Base-by-base conservation (phyloP, 2,797 vertebrate species). In the Huso huso region DNA sequence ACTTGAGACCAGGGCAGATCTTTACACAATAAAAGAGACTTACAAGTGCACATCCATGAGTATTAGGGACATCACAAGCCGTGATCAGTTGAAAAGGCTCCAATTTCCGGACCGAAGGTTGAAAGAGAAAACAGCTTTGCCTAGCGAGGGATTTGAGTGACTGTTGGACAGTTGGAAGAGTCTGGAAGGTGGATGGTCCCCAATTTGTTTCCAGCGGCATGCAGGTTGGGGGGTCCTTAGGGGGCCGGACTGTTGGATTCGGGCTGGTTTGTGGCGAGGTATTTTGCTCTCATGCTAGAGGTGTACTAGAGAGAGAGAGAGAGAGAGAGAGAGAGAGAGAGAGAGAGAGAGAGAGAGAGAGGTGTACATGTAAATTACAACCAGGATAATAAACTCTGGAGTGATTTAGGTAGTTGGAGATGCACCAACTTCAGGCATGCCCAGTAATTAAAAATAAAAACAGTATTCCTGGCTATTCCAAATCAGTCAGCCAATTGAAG, bases 241-340 rank as follows among this genome's bases (percentile, higher is more conserved):
- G 90, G 90, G 52, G 88, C 72, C 0, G 83, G 79, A 70, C 71
- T 89, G 87, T 79, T 93, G 79, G 92, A 91, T 82, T 93, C 92
- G 6, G 91, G 91, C 75, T 90, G 91, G 83, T 92, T 93, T 78
- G 93, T 96, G 81, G 97, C 97, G 83, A 99, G 93, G 91, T 99
- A 99, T 89, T 99, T 99, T 59, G 94, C 96, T 85, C 97, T 93
- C 97, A 99, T 99, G 91, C 97, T 99, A 89, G 95, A 97, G 71
- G 97, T 97, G 91, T 99, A 98, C 97, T 99, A 84, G 15, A 80
- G 70, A 73, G 72, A 83, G 74, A 89, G 55, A 80, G 69, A 77
- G 73, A 65, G 58, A 64, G 48, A 60, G 67, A 68, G 61, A 67
- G 69, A 70, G 63, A 66, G 4, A 60, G 37, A 52, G 61, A 53